Evolutionary conservation across 2,797 vertebrate species (phyloP).

Genomic region (Acanthurus leucopareius): DNA sequence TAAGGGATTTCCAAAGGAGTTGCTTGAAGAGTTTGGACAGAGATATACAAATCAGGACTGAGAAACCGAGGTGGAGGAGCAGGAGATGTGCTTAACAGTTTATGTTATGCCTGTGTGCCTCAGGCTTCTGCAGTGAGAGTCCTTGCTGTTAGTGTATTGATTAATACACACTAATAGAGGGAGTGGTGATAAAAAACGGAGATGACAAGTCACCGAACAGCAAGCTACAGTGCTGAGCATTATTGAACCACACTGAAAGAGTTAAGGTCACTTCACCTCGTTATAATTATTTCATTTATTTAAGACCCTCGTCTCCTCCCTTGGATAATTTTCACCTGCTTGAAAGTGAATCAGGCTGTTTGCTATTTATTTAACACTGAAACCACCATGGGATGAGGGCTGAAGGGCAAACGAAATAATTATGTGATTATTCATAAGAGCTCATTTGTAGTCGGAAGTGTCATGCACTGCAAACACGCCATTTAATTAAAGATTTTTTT

Average conservation of each 20-base stretch:
- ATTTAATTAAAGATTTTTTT: conserved; percentile 52
- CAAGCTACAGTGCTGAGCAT: conserved; percentile 21
- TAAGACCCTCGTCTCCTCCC: not conserved
- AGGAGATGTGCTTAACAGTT: conserved; percentile 54
- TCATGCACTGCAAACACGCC: conserved; percentile 38
- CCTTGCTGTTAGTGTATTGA: conserved; percentile 72
- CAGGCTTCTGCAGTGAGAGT: conserved; percentile 47
- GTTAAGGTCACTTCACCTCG: conserved; percentile 17
- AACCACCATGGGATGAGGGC: conserved; percentile 40
- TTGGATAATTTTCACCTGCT: conserved; percentile 43
- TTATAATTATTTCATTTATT: conserved; percentile 32
- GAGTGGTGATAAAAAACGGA: conserved; percentile 69
- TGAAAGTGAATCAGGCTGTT: conserved; percentile 35
- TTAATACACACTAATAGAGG: conserved; percentile 67
- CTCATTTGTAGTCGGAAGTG: conserved; percentile 54
- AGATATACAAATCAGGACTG: conserved; percentile 11
- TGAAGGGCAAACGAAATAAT: conserved; percentile 59
- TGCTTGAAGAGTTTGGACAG: not conserved
- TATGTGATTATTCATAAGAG: conserved; percentile 56
- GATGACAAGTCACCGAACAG: conserved; percentile 71
- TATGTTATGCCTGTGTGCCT: conserved; percentile 61
- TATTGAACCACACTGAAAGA: not conserved
- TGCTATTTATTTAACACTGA: conserved; percentile 57
- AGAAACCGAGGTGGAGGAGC: conserved; percentile 30
- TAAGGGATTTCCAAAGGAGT: not conserved